These are phyloP conservation scores for Dreissena rostriformis DNA, from an alignment of 1,140 invertebrate genomes.

Conservation along the genomic window DNA sequence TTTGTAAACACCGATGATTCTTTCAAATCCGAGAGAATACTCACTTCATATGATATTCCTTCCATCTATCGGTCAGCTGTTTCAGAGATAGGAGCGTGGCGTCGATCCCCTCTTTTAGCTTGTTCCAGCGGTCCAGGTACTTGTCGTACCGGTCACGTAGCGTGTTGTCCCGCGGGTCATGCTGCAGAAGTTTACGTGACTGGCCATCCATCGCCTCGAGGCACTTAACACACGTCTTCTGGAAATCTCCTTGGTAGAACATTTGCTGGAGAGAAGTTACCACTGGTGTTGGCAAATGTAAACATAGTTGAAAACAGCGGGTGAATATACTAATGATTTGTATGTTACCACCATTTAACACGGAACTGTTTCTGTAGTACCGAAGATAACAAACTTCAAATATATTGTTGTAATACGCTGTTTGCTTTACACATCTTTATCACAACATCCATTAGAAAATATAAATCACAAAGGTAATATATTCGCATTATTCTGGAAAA, in stretches of 20 bases:
- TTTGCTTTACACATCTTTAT: too few species aligned
- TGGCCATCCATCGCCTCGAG: constrained; percentile 89
- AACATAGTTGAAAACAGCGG: too few species aligned
- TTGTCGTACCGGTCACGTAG: constrained; percentile 84
- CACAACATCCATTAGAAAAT: too few species aligned
- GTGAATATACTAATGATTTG: too few species aligned
- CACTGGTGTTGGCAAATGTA: too few species aligned
- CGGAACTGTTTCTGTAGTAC: too few species aligned
- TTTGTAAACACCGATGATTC: too few species aligned
- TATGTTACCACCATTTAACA: too few species aligned
- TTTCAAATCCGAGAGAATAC: constrained; percentile 16
- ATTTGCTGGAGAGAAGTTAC: constrained; percentile 79
- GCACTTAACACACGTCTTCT: constrained; percentile 88
- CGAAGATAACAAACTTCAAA: too few species aligned
- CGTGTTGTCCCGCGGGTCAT: constrained; percentile 85
- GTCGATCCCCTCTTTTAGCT: constrained; percentile 87
- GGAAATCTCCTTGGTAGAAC: constrained; percentile 86
- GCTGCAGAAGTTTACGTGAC: constrained; percentile 83
- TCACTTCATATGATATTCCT: constrained; percentile 90
- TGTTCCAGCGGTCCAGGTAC: constrained; percentile 89
- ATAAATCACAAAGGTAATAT: too few species aligned
- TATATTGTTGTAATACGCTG: too few species aligned
- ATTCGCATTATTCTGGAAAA: too few species aligned
- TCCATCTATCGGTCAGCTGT: constrained; percentile 94
- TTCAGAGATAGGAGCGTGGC: constrained; percentile 89